These are phyloP conservation scores for Ictalurus furcatus DNA, from an alignment of 2,113 vertebrate species.

Conservation along the genomic window DNA sequence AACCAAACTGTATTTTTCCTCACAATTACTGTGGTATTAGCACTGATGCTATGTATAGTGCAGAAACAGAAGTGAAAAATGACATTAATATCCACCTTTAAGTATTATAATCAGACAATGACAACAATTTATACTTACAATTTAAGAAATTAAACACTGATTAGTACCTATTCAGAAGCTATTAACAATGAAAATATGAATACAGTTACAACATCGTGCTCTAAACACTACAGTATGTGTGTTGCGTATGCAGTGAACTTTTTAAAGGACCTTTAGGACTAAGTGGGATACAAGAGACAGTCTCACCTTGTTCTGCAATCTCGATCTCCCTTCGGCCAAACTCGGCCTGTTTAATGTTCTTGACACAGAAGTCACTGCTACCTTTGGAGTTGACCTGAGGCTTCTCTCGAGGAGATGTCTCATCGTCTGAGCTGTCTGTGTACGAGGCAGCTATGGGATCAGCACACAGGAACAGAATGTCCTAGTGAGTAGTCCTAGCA, in stretches of 20 bases:
- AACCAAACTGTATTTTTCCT: not conserved
- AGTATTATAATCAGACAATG: not conserved
- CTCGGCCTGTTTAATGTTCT: slow-evolving; percentile 98
- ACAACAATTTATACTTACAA: not conserved
- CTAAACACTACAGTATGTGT: not conserved
- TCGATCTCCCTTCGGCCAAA: slow-evolving; percentile 97
- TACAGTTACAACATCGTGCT: not conserved
- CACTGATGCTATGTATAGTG: not conserved
- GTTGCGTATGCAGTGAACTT: not conserved
- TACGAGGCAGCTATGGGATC: slow-evolving; percentile 87
- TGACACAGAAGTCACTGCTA: slow-evolving; percentile 97
- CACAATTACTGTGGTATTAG: not conserved
- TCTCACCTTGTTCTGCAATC: slow-evolving; percentile 91
- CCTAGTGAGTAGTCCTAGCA: not conserved
- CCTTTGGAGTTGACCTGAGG: slow-evolving; percentile 95
- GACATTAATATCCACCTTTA: not conserved
- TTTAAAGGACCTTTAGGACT: not conserved
- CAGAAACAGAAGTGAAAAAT: not conserved
- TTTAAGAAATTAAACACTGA: not conserved
- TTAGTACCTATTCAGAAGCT: not conserved
- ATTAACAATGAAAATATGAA: not conserved
- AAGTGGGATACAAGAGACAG: not conserved
- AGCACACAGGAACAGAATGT: not conserved
- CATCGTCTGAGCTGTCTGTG: slow-evolving; percentile 98
- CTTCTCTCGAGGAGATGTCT: slow-evolving; percentile 93